These are phyloP conservation scores for Crypturellus undulatus DNA, from an alignment of 2,113 vertebrate genomes.

Conservation along the genomic window DNA sequence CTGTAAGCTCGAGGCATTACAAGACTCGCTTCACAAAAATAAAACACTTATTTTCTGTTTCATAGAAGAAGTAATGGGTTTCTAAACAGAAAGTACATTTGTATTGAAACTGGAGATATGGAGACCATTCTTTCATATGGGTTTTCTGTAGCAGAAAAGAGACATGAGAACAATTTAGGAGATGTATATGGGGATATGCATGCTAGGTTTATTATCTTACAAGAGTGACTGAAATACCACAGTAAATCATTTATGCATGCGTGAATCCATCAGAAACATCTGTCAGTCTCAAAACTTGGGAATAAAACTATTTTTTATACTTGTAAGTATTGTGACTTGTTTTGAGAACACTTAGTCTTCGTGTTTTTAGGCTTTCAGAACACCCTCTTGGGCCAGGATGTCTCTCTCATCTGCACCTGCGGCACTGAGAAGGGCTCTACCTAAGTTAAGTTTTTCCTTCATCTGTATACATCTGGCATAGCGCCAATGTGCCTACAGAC, in stretches of 20 bases:
- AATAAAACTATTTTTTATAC: background rate
- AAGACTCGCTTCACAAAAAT: constrained; percentile 18
- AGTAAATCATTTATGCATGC: background rate
- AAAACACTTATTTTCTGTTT: background rate
- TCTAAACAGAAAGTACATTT: constrained; percentile 25
- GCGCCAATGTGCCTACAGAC: background rate
- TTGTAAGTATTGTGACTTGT: background rate
- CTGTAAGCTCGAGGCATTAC: constrained; percentile 2
- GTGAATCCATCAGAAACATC: background rate
- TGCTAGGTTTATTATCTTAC: background rate
- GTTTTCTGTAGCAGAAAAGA: background rate
- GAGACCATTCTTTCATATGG: background rate
- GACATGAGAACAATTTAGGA: background rate
- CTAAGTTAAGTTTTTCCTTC: background rate
- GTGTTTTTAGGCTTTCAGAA: background rate
- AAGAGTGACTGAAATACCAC: background rate
- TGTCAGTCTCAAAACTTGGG: background rate
- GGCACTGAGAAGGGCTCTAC: background rate
- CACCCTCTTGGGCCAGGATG: background rate
- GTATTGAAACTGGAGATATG: background rate
- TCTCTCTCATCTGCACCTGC: background rate
- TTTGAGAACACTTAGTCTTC: background rate
- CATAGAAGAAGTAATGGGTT: background rate
- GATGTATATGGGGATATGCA: background rate
- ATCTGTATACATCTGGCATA: background rate